A percentile compares a stretch with the other conserved stretches of the same genome.
These are phyloP conservation scores for Zygogramma bicolorata DNA, from an alignment of 2,888 invertebrate genomes.

Conservation along the genomic window DNA sequence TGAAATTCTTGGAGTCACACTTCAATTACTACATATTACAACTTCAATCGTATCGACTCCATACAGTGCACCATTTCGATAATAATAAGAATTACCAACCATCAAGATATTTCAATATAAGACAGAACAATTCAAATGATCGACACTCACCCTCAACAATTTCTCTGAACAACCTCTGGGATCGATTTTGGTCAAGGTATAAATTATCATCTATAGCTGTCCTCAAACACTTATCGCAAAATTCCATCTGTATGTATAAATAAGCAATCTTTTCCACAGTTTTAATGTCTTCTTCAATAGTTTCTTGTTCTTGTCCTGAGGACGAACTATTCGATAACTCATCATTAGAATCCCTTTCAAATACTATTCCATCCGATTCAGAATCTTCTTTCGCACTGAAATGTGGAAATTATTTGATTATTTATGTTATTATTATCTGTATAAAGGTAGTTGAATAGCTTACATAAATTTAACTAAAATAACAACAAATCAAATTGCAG, in stretches of 20 bases:
- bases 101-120: too few relatives aligned
- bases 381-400: slow-evolving; percentile 65
- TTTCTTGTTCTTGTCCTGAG: slow-evolving; percentile 19
- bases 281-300: slow-evolving; percentile 30
- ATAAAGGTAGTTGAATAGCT: too few relatives aligned
- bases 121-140: too few relatives aligned
- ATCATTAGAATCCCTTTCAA: slow-evolving; percentile 67
- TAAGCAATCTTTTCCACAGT: slow-evolving; percentile 64
- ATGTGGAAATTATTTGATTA: slow-evolving; percentile 42
- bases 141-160: slow-evolving; percentile 85
- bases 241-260: slow-evolving; percentile 98
- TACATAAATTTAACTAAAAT: too few relatives aligned
- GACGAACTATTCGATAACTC: slow-evolving; percentile 35
- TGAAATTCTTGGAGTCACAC: too few relatives aligned
- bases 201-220: slow-evolving; percentile 89
- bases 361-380: slow-evolving; percentile 74
- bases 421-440: too few relatives aligned
- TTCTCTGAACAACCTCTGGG: slow-evolving; percentile 95
- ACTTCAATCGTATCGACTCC: too few relatives aligned
- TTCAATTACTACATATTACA: too few relatives aligned
- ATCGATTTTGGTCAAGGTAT: slow-evolving; percentile 80
- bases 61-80: too few relatives aligned
- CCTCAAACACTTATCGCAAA: slow-evolving; percentile 92
- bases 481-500: too few relatives aligned
- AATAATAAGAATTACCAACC: too few relatives aligned